Conservation (phyloP, 2,888 invertebrate genomes). For the Molanna angustata region DNA sequence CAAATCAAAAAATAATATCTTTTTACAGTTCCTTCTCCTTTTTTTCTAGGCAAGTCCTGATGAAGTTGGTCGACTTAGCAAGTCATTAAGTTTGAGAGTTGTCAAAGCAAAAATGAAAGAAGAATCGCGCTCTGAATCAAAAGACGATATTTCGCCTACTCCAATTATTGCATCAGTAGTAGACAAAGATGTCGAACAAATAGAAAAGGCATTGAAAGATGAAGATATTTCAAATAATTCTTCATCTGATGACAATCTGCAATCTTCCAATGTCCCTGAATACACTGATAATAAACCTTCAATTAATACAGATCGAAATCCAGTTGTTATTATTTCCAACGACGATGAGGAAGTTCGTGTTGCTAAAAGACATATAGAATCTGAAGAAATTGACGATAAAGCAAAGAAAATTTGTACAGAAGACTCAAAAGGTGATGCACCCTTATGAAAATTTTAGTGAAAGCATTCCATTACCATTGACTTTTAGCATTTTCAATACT, state of each 20-base stretch:
- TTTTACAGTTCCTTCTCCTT: neutral
- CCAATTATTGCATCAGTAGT: neutral
- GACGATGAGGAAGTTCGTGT: slow-evolving; percentile 21
- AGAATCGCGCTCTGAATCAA: slow-evolving; percentile 6
- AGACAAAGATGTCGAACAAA: too few relatives aligned
- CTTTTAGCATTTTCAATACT: slow-evolving; percentile 12
- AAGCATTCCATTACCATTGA: slow-evolving; percentile 28
- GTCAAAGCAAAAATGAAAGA: slow-evolving; percentile 22
- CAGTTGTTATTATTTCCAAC: slow-evolving; percentile 21
- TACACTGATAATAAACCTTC: neutral
- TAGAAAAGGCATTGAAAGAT: neutral
- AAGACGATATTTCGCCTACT: neutral
- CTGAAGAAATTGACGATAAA: slow-evolving; percentile 9
- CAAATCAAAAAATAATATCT: neutral
- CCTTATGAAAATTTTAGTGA: slow-evolving; percentile 27
- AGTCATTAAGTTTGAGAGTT: slow-evolving; percentile 24
- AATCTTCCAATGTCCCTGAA: neutral
- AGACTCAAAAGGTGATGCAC: slow-evolving; percentile 19
- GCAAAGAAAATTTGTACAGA: slow-evolving; percentile 27
- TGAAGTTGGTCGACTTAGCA: slow-evolving; percentile 25
- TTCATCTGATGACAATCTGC: neutral
- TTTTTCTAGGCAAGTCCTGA: slow-evolving; percentile 29
- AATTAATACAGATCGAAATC: slow-evolving; percentile 5
- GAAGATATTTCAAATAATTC: slow-evolving; percentile 5
- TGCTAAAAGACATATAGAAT: slow-evolving; percentile 19